These are phyloP conservation scores for Drymonia ruficornis DNA, from an alignment of 2,888 invertebrate species.

Conservation along the genomic window DNA sequence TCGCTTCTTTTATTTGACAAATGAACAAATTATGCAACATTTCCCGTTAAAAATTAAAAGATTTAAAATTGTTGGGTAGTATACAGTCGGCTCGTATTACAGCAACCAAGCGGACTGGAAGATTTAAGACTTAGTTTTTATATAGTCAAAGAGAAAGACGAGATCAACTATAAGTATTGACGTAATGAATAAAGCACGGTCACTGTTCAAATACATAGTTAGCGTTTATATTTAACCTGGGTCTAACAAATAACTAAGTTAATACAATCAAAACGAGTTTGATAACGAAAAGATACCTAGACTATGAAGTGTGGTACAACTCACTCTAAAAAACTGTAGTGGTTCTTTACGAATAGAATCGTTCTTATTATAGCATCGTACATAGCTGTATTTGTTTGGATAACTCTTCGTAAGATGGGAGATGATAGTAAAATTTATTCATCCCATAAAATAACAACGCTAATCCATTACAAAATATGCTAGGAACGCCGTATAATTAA, in stretches of 20 bases:
- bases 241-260: no score
- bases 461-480: slow-evolving; percentile 20
- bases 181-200: no score
- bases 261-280: no score
- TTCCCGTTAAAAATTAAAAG: slow-evolving; percentile 3
- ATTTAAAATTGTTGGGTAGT: neutral
- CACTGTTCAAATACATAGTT: no score
- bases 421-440: slow-evolving; percentile 35
- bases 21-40: slow-evolving; percentile 4
- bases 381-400: slow-evolving; percentile 36
- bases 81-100: neutral
- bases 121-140: neutral
- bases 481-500: slow-evolving; percentile 8
- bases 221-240: no score
- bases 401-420: slow-evolving; percentile 31
- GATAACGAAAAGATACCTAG: no score
- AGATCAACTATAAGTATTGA: no score
- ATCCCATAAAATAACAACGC: slow-evolving; percentile 28
- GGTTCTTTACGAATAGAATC: slow-evolving; percentile 21
- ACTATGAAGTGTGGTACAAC: neutral
- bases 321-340: neutral
- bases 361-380: slow-evolving; percentile 39
- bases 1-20: slow-evolving; percentile 34
- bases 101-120: neutral
- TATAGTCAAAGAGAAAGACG: neutral